These are phyloP conservation scores for Chymomyza procnemis DNA, from an alignment of 2,888 invertebrate species.

Conservation along the genomic window DNA sequence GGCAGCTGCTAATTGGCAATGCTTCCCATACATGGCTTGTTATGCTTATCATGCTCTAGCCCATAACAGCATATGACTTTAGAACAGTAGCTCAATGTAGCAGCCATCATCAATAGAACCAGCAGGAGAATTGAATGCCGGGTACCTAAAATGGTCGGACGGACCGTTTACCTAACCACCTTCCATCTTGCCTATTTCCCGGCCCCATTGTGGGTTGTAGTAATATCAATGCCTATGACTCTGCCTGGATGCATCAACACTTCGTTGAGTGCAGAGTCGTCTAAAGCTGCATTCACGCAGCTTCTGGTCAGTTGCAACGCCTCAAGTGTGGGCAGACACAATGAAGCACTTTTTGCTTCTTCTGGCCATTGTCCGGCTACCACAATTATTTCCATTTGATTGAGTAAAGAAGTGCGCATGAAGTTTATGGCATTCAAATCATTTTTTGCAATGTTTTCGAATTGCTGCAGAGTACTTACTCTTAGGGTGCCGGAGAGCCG, in stretches of 20 bases:
- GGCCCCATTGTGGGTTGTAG: neutral
- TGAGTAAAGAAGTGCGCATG: slow-evolving; percentile 75
- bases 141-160: neutral
- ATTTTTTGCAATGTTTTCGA: slow-evolving; percentile 55
- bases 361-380: slow-evolving; percentile 34
- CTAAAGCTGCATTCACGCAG: slow-evolving; percentile 14
- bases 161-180: slow-evolving; percentile 39
- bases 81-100: slow-evolving; percentile 58
- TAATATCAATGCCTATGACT: slow-evolving; percentile 32
- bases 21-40: neutral
- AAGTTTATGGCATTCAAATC: slow-evolving; percentile 35
- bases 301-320: slow-evolving; percentile 34
- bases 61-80: slow-evolving; percentile 29
- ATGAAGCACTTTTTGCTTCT: slow-evolving; percentile 42
- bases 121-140: slow-evolving; percentile 15
- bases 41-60: slow-evolving; percentile 6
- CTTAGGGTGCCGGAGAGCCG: neutral
- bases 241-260: slow-evolving; percentile 70
- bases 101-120: slow-evolving; percentile 54
- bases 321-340: slow-evolving; percentile 51
- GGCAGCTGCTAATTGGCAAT: slow-evolving; percentile 58
- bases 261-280: slow-evolving; percentile 62
- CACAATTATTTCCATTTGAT: slow-evolving; percentile 76
- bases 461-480: neutral
- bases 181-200: neutral